Conservation (phyloP, 2,113 vertebrate genomes). For the Mola mola region DNA sequence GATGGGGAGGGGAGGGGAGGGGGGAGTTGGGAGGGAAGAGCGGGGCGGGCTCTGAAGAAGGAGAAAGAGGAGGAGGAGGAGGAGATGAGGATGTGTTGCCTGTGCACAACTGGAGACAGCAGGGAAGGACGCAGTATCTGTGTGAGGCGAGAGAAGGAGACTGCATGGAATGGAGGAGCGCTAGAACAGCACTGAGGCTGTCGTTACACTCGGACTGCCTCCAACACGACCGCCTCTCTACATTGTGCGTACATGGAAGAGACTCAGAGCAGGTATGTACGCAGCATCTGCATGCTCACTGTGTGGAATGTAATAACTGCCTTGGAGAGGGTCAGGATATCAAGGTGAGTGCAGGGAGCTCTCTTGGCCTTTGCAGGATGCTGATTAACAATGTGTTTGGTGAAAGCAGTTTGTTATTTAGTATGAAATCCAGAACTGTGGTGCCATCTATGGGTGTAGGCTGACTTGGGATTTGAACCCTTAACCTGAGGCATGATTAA, state of each 20-base stretch:
- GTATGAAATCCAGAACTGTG: neutral
- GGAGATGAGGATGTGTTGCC: constrained; percentile 39
- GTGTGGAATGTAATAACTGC: constrained; percentile 9
- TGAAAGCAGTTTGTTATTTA: constrained; percentile 3
- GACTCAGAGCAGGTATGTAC: constrained; percentile 40
- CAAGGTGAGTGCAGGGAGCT: neutral
- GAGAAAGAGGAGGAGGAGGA: constrained; percentile 37
- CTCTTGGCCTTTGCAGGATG: constrained; percentile 9
- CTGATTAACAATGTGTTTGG: constrained; percentile 14
- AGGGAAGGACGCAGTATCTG: constrained; percentile 56
- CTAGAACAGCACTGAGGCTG: constrained; percentile 39
- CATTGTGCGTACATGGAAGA: constrained; percentile 47
- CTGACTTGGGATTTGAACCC: constrained; percentile 7
- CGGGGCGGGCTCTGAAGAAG: constrained; percentile 47
- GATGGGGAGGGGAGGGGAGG: constrained; percentile 23
- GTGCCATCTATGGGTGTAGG: too few species aligned
- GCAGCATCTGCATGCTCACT: constrained; percentile 3
- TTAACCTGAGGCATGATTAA: constrained; percentile 2
- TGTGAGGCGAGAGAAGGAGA: constrained; percentile 46
- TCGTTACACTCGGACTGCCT: constrained; percentile 30
- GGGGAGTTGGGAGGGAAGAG: neutral
- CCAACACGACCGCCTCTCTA: constrained; percentile 7
- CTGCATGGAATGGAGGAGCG: constrained; percentile 68
- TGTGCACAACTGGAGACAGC: constrained; percentile 62
- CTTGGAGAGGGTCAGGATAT: neutral